These are phyloP conservation scores for Cichlasoma orientale DNA, from an alignment of 2,797 vertebrate species.

Conservation along the genomic window DNA sequence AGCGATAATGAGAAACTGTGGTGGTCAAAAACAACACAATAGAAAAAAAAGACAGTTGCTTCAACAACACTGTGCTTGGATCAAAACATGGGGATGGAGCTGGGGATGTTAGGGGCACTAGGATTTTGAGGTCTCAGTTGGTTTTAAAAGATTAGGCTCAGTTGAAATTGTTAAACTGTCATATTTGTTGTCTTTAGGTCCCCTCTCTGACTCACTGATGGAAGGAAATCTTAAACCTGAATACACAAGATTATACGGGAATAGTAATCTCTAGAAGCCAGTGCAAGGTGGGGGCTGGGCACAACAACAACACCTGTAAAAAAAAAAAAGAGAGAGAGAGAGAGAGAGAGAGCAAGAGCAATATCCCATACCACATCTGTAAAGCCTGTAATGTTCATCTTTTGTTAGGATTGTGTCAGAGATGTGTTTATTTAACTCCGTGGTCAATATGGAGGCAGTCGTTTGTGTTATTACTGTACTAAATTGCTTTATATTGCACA, in stretches of 20 bases:
- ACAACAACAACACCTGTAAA: constrained; percentile 46
- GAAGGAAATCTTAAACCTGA: constrained; percentile 39
- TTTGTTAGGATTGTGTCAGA: neutral
- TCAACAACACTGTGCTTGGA: constrained; percentile 62
- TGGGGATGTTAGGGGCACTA: constrained; percentile 50
- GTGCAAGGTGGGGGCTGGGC: neutral
- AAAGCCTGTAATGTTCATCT: neutral
- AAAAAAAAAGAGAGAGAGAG: too few species aligned
- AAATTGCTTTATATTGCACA: constrained; percentile 32
- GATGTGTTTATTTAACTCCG: constrained; percentile 20
- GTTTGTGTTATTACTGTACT: constrained; percentile 28
- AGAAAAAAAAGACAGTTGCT: constrained; percentile 51
- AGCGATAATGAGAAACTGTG: constrained; percentile 29
- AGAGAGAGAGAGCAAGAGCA: too few species aligned
- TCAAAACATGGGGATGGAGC: constrained; percentile 77
- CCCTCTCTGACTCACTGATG: constrained; percentile 17
- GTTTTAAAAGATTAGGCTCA: constrained; percentile 81
- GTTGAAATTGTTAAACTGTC: constrained; percentile 68
- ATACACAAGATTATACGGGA: constrained; percentile 32
- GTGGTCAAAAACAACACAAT: constrained; percentile 66
- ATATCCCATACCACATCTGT: neutral
- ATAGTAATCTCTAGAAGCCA: constrained; percentile 31
- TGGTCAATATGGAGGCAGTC: neutral
- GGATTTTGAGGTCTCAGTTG: constrained; percentile 71
- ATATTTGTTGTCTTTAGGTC: constrained; percentile 56